Percentiles rank a stretch among this genome's conserved stretches.
Evolutionary conservation across 2,797 vertebrate genomes (phyloP).

Genomic region (Pristis pectinata): DNA sequence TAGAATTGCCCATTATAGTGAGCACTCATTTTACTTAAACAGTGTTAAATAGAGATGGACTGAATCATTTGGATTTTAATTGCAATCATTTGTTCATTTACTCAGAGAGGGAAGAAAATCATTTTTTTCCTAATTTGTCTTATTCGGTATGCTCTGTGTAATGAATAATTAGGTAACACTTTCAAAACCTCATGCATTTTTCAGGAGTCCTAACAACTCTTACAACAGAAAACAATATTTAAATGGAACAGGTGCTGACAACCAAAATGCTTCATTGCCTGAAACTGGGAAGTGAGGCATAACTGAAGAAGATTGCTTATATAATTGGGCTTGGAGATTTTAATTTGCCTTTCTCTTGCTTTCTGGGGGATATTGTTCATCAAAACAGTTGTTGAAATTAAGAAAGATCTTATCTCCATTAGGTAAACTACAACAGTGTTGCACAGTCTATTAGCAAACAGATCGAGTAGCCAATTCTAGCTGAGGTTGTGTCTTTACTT

Average conservation of each 20-base stretch:
- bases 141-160: not conserved
- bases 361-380: not conserved
- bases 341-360: not conserved
- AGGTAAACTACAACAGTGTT: not conserved
- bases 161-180: not conserved
- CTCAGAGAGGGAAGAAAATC: not conserved
- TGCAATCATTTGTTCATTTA: not conserved
- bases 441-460: not conserved
- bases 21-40: not conserved
- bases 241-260: not conserved
- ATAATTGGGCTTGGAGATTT: not conserved
- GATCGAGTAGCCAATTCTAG: not conserved
- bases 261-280: not conserved
- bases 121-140: not conserved
- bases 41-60: not conserved
- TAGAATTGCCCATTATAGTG: not conserved
- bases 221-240: not conserved
- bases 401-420: not conserved
- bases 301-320: not conserved
- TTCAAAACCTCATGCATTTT: not conserved
- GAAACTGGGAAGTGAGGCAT: not conserved
- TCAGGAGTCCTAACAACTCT: not conserved
- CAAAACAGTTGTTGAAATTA: not conserved
- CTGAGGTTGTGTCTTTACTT: not conserved
- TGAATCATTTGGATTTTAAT: conserved; percentile 9